Evolutionary conservation across 2,113 vertebrate species (phyloP).

Genomic region (Cyprinodon variegatus): DNA sequence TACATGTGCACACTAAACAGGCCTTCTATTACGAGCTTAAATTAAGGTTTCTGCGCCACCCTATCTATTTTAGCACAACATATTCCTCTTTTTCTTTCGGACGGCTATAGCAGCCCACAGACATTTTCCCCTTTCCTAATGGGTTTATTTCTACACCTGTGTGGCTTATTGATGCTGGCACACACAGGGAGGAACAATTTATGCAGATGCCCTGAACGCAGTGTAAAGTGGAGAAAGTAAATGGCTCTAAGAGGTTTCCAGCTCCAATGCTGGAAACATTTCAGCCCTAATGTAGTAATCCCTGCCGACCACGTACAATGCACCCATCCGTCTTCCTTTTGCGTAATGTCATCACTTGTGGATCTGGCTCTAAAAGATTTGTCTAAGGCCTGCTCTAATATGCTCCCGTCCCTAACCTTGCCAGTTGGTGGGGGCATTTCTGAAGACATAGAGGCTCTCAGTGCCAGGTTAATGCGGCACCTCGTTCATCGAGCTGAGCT

Average conservation of each 20-base stretch:
- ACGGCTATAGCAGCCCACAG: slow-evolving; percentile 30
- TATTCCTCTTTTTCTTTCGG: slow-evolving; percentile 20
- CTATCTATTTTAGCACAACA: slow-evolving; percentile 56
- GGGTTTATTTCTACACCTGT: slow-evolving; percentile 44
- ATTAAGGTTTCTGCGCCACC: slow-evolving; percentile 50
- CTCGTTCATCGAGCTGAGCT: slow-evolving; percentile 47
- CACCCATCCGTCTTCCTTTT: slow-evolving; percentile 46
- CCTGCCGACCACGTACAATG: slow-evolving; percentile 35
- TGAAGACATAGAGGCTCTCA: slow-evolving; percentile 25
- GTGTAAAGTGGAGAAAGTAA: slow-evolving; percentile 45
- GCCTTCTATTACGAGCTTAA: slow-evolving; percentile 41
- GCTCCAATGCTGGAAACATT: slow-evolving; percentile 36
- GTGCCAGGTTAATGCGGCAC: slow-evolving; percentile 46
- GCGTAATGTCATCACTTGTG: slow-evolving; percentile 41
- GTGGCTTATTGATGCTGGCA: slow-evolving; percentile 64
- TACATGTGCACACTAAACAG: slow-evolving; percentile 6
- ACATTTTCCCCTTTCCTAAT: slow-evolving; percentile 30
- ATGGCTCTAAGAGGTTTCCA: slow-evolving; percentile 40
- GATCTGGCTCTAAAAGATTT: slow-evolving; percentile 53
- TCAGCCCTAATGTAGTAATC: slow-evolving; percentile 34
- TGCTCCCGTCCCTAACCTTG: slow-evolving; percentile 41
- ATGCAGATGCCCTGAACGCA: slow-evolving; percentile 43
- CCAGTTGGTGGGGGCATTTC: slow-evolving; percentile 31
- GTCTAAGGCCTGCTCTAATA: slow-evolving; percentile 46
- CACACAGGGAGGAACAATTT: slow-evolving; percentile 32